These are phyloP conservation scores for Albula goreensis DNA, from an alignment of 2,113 vertebrate species.

Conservation along the genomic window DNA sequence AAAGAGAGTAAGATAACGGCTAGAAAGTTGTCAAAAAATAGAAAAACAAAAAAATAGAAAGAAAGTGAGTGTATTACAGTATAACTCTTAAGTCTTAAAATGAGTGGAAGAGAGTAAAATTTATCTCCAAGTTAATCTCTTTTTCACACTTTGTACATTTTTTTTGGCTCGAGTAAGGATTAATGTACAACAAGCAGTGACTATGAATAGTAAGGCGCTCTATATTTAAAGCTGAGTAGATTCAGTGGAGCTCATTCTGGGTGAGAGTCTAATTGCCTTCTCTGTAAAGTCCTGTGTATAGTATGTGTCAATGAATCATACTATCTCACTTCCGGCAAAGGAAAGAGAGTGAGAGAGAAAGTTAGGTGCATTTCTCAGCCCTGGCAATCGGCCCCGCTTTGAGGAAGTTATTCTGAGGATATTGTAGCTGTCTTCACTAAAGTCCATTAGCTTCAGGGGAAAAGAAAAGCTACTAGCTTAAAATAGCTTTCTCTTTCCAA, in stretches of 20 bases:
- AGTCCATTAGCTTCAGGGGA: slow-evolving; percentile 51
- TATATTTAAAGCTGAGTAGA: slow-evolving; percentile 14
- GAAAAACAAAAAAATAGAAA: no score
- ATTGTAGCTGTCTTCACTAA: slow-evolving; percentile 45
- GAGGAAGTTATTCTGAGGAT: slow-evolving; percentile 52
- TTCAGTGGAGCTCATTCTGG: background rate
- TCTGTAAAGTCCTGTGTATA: slow-evolving; percentile 23
- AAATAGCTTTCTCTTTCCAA: slow-evolving; percentile 54
- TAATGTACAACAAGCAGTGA: slow-evolving; percentile 6
- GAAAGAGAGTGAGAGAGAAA: slow-evolving; percentile 14
- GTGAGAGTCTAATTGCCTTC: slow-evolving; percentile 4
- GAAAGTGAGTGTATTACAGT: no score
- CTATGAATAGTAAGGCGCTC: slow-evolving; percentile 2
- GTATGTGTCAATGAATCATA: slow-evolving; percentile 45
- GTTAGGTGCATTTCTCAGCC: slow-evolving; percentile 25
- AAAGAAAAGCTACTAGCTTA: slow-evolving; percentile 44
- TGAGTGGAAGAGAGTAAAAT: no score
- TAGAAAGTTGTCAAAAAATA: no score
- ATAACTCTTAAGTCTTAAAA: no score
- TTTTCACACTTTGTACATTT: background rate
- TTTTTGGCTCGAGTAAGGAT: background rate
- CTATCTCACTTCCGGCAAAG: slow-evolving; percentile 44
- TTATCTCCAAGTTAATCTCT: slow-evolving; percentile 4
- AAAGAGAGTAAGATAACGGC: no score
- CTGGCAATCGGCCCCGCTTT: slow-evolving; percentile 34